Conservation (phyloP, 2,113 vertebrate species). For the Halichoeres trimaculatus region DNA sequence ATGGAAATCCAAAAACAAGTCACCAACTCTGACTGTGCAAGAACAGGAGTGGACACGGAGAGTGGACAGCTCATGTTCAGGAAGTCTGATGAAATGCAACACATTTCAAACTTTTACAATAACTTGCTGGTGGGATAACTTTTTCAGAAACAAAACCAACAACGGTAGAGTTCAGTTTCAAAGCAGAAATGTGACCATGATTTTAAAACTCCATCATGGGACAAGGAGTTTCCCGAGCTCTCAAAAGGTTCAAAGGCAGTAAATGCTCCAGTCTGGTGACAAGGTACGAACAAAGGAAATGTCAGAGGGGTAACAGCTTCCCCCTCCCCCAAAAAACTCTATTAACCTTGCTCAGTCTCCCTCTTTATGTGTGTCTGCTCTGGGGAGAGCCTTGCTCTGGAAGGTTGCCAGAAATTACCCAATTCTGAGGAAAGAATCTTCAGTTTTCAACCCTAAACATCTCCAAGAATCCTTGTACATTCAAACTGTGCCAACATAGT, state of each 20-base stretch:
- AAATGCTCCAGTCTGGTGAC: conserved; percentile 16
- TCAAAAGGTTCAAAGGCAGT: conserved; percentile 12
- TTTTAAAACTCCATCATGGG: neutral
- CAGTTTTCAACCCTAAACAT: neutral
- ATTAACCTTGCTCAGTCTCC: neutral
- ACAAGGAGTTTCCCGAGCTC: conserved; percentile 1
- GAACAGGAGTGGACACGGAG: neutral
- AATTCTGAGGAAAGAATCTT: neutral
- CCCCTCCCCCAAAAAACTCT: conserved; percentile 28
- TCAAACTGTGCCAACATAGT: neutral
- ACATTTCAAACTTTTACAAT: neutral
- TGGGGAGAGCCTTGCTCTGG: neutral
- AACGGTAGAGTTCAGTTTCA: no score
- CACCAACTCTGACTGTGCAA: conserved; percentile 12
- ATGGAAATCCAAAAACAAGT: conserved; percentile 39
- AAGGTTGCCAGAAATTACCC: neutral
- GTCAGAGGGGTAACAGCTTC: conserved; percentile 9
- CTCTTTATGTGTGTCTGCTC: conserved; percentile 7
- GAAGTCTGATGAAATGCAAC: conserved; percentile 19
- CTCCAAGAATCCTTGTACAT: neutral
- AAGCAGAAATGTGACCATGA: neutral
- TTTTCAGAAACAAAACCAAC: no score
- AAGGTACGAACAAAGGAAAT: conserved; percentile 48
- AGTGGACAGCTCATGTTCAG: neutral
- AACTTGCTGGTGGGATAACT: no score